Evolutionary conservation across 2,113 vertebrate genomes (phyloP), one percentile per base, ranked within the genome.

Genomic region (Callocephalon fimbriatum): DNA sequence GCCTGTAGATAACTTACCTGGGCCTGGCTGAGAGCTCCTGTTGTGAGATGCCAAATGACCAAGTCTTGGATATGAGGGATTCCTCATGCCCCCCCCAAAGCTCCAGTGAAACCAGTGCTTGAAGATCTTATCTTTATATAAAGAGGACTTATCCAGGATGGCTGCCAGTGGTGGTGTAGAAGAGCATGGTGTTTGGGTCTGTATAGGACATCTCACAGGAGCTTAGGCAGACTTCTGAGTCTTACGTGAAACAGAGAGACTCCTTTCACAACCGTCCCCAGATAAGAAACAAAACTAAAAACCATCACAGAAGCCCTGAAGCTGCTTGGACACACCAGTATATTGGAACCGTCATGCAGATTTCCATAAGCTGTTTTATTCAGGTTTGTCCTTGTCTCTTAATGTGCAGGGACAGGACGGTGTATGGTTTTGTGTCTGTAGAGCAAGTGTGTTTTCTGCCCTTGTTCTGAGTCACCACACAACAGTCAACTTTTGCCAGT

Each of bases 381-480:
- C 29, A 32, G 37, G 6, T 56, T 45, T 38, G 38, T 35, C 29
- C 38, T 61, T n/a, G n/a, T 42, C 25, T 62, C 19, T 62, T 62
- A 58, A 58, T 22, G 13, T 23, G 56, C 21, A 31, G 48, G 63
- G 7, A 12, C 22, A 54, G 48, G 27, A 13, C 2, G 2, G 21
- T 10, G 31, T 37, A 26, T 22, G 35, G 61, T 35, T 91, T 91
- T 67, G 38, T 67, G 20, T 27, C 18, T 44, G 8, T 40, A 47
- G 42, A 71, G 15, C 2, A 14, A 53, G 3, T 6, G 25, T 42
- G 12, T 85, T 80, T 67, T 71, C 50, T 86, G 42, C 18, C 29
- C 20, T 70, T 71, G 25, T 35, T 79, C n/a, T 0, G 3, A 62
- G 26, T 47, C 32, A 35, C 40, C 13, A 40, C n/a, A 40, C 0